A percentile compares a stretch with the other conserved stretches of the same genome.
phyloP scores from a whole-genome alignment of 2,888 invertebrate species.

The Caradrina kadenii region DNA sequence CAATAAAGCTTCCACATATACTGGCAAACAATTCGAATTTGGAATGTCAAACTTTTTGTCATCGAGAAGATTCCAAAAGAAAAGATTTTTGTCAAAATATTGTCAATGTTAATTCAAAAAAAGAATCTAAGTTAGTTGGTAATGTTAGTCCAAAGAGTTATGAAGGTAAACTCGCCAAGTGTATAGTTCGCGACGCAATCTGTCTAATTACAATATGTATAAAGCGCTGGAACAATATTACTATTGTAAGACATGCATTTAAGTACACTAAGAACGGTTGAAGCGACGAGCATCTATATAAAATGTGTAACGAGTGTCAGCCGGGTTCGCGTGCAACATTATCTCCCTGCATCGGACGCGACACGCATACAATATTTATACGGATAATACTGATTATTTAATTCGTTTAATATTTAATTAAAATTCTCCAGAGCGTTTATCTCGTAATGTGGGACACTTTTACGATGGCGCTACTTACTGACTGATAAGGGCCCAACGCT shows the following conservation, averaged over 20 bases:
- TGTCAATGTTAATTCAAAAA: slow-evolving; percentile 55
- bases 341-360: slow-evolving; percentile 82
- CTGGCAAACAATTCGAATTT: slow-evolving; percentile 78
- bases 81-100: slow-evolving; percentile 57
- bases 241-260: slow-evolving; percentile 73
- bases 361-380: slow-evolving; percentile 88
- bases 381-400: slow-evolving; percentile 90
- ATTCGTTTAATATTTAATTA: slow-evolving; percentile 91
- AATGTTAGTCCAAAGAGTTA: slow-evolving; percentile 37
- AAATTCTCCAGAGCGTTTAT: slow-evolving; percentile 89
- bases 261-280: slow-evolving; percentile 72
- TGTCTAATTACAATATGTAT: slow-evolving; percentile 63
- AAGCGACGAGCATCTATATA: slow-evolving; percentile 69
- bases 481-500: slow-evolving; percentile 85
- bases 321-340: slow-evolving; percentile 79
- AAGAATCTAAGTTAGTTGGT: slow-evolving; percentile 34
- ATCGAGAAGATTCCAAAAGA: slow-evolving; percentile 42
- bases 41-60: slow-evolving; percentile 72
- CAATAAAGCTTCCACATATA: slow-evolving; percentile 80
- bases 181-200: slow-evolving; percentile 75
- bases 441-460: slow-evolving; percentile 90
- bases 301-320: slow-evolving; percentile 77
- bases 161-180: slow-evolving; percentile 64
- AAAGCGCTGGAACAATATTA: slow-evolving; percentile 58
- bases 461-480: slow-evolving; percentile 89